A percentile compares a stretch with the other conserved stretches of the same genome.
Conservation (phyloP, 2,113 vertebrate species). For the Hipposideros armiger region DNA sequence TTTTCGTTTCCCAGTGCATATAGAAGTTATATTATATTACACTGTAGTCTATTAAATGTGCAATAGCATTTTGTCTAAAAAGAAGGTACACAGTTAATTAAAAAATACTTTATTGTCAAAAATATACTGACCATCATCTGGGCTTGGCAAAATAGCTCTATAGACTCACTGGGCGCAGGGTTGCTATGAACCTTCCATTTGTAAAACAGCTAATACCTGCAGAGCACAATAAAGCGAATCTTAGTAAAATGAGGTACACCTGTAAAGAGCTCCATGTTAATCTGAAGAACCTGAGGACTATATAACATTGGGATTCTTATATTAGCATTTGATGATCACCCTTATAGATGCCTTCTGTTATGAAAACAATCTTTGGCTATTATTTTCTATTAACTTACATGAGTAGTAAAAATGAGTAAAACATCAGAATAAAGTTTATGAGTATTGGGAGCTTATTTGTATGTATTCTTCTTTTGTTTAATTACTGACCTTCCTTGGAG, state of each 20-base stretch:
- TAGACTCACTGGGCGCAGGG: neutral
- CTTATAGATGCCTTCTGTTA: constrained; percentile 93
- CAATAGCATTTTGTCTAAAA: neutral
- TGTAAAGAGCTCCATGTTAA: constrained; percentile 89
- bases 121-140: neutral
- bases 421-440: neutral
- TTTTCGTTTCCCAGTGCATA: neutral
- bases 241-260: neutral
- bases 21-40: neutral
- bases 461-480: constrained; percentile 19
- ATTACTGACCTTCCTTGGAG: constrained; percentile 27
- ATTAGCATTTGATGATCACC: constrained; percentile 91
- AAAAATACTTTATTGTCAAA: neutral
- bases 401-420: neutral
- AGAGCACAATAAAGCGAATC: neutral
- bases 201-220: neutral
- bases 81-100: neutral
- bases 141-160: neutral
- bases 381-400: constrained; percentile 70
- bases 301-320: constrained; percentile 93
- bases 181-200: neutral
- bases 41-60: neutral
- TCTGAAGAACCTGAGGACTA: constrained; percentile 94
- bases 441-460: neutral
- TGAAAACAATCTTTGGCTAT: constrained; percentile 93